Evolutionary conservation across 1,140 invertebrate species (phyloP).

Genomic region (Trigoniulus corallinus): DNA sequence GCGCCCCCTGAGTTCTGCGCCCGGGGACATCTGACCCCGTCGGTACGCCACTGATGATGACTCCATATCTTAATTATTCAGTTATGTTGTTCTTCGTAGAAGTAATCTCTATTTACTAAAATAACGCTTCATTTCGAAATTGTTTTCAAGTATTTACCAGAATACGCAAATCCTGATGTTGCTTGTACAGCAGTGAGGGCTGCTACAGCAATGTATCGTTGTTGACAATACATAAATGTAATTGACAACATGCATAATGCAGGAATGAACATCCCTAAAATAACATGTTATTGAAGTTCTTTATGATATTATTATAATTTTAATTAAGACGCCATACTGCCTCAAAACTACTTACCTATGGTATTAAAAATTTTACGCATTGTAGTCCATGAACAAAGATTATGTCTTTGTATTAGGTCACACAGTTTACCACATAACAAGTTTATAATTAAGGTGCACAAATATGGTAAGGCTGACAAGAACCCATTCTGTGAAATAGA

Average conservation of each 20-base stretch:
- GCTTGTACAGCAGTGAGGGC: neutral
- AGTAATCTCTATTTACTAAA: too few species aligned
- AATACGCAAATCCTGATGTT: constrained; percentile 2
- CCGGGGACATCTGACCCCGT: too few species aligned
- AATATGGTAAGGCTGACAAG: constrained; percentile 36
- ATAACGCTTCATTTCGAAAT: too few species aligned
- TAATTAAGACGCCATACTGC: neutral
- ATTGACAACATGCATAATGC: neutral
- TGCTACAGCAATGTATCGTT: constrained; percentile 3
- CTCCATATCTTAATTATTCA: too few species aligned
- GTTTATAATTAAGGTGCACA: constrained; percentile 21
- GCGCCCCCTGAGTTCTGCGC: too few species aligned
- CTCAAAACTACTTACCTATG: constrained; percentile 12
- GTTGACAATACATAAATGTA: constrained; percentile 1
- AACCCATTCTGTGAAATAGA: constrained; percentile 32
- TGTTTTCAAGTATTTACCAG: constrained; percentile 1
- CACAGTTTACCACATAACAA: constrained; percentile 14
- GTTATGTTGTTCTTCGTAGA: too few species aligned
- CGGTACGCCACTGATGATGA: too few species aligned
- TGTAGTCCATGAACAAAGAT: constrained; percentile 13
- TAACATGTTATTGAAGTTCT: neutral
- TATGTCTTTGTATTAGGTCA: constrained; percentile 14
- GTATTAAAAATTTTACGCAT: constrained; percentile 20
- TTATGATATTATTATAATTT: neutral
- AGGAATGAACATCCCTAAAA: constrained; percentile 7